Evolutionary conservation across 1,140 invertebrate species (phyloP), one percentile per base, ranked within the genome.

Genomic region (Hycleus cichorii): DNA sequence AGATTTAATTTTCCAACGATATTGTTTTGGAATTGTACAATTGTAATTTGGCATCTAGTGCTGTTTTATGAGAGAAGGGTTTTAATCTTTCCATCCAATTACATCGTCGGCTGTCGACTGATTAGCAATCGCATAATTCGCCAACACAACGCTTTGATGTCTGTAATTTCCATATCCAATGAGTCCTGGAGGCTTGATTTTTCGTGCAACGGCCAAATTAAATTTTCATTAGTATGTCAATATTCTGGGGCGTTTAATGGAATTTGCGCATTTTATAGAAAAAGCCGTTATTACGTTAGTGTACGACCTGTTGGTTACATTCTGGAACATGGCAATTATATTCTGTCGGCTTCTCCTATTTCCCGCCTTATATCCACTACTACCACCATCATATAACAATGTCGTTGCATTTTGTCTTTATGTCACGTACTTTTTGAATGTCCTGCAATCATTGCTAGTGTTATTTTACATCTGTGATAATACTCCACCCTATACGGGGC

Each of bases 141-240:
- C 32, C 32, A 32, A 47, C 52, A 38, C 52, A 55, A 48, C 47
- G 59, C 64, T 66, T 64, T 66, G 64, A 66, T 66, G 59, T 64
- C 50, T 50, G 62, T 46, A 62, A 64, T 65, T 65, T 63, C 52
- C 62, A 65, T 63, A 62, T 59, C 49, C 57, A 49, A 60, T 48
- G 49, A 57, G 57, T 54, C 48, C 50, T 32, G 7, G 7, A 60
- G 52, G 58, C 58, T 61, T 65, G 61, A 65, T 67, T 64, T 64
- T 64, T 65, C 60, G 56, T 64, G 58, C 62, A 50, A 60, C 32
- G 32, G 55, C 51, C 54, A 62, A 68, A 68, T 66, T 61, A 68
- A 65, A 65, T 68, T 68, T 68, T 66, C 66, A 68, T 68, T 68
- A 68, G 64, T 64, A 68, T 59, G 66, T 66, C 66, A 64, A 68